Base-by-base conservation (phyloP, 1,140 invertebrate species). In the Psix sp. region DNA sequence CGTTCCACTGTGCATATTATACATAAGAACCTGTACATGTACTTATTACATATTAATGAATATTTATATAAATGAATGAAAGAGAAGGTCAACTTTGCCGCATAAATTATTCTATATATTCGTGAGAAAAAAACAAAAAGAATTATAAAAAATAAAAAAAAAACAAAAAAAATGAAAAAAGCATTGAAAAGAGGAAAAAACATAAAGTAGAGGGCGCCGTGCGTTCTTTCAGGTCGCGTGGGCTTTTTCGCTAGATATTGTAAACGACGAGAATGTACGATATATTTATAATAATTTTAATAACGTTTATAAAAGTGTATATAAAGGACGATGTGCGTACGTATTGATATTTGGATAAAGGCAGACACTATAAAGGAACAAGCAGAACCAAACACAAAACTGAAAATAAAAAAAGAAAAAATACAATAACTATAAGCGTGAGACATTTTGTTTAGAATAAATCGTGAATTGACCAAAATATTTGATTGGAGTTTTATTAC, bases 281-380 rank as follows among this genome's bases (percentile, higher is more conserved):
- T 85, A 86, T 84, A 86, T 86, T 84, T 86, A 85, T 86, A 85
- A 84, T 85, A 85, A 85, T 86, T 87, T 86, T 86, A 86, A 85
- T 85, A 86, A 85, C 81, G 79, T 87, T 86, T 86, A 86, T 86
- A 87, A 87, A 77, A 73, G 51, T 74, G 82, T 82, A 85, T 77
- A 86, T 86, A 86, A 79, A 59, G 74, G 72, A 75, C 39, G 70
- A 65, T 52, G 36, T 65, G 68, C 39, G 57, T 71, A 76, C 70
- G 72, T 78, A 78, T 68, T 74, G 77, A 52, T 67, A 29, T 35
- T 75, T 60, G 67, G 67, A 77, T 60, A 51, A 75, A 56, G 43
- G 62, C 48, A 60, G 49, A 78, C 77, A 78, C 65, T 77, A 78
- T 75, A 80, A 77, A 75, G 63, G 76, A 82, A 82, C 42, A 77